Base-by-base conservation (phyloP, 2,113 vertebrate species). In the Tychaedon coryphoeus region DNA sequence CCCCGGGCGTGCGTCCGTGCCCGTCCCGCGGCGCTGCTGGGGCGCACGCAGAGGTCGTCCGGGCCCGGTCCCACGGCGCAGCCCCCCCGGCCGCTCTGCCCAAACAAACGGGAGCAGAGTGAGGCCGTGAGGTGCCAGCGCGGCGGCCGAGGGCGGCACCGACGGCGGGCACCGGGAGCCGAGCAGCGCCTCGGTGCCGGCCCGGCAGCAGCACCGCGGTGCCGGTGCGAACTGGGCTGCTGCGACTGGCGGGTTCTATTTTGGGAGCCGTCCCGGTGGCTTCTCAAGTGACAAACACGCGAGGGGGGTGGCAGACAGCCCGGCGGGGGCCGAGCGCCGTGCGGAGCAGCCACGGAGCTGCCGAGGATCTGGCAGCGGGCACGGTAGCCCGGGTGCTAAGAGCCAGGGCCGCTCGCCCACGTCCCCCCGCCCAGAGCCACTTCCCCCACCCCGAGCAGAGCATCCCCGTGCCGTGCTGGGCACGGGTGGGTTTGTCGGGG, bases 221-320 rank as follows among this genome's bases (percentile, higher is more conserved):
- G 73, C 86, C 12, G 11, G 62, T 53, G 73, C 73, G 33, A 80
- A 29, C 66, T 10, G 80, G 34, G 82, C 78, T 31, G 86, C 82
- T 42, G 86, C 33, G 45, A 51, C 79, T 61, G 14, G 19, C 50
- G 9, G 74, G 34, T 77, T 36, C 95, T 94, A 91, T 96, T 96
- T 48, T 88, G 71, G 90, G 95, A 90, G 87, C 56, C 50, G 29
- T 81, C 74, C 89, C 23, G 40, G 95, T 81, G 87, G 90, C 92
- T 93, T 85, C 93, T 94, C 83, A 78, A 94, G 90, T 92, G 86
- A 94, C 90, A 92, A 92, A 81, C n/a, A 53, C 56, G 45, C 8
- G 7, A 38, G 42, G 90, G 90, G 92, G 86, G 90, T 80, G 95
- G 79, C 79, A 91, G 92, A 91, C 77, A 14, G 61, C 45, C 34